Evolutionary conservation across 2,113 vertebrate species (phyloP), one percentile per base, ranked within the genome.

Genomic region (Petromus typicus): DNA sequence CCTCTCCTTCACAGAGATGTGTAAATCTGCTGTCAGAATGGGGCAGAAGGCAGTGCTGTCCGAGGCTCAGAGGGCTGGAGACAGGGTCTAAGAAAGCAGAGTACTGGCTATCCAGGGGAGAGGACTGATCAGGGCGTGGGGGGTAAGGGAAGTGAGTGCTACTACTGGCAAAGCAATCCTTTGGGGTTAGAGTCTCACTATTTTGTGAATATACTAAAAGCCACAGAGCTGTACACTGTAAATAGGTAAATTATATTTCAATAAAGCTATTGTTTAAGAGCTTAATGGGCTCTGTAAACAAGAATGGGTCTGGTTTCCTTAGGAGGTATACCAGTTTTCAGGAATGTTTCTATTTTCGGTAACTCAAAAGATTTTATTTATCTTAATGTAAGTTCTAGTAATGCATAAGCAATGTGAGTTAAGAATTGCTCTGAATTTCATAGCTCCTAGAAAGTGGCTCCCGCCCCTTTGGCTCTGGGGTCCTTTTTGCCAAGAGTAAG

Each of bases 311-410:
- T 78, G 23, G 6, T 67, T 79, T 83, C 40, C 75, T 81, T 30
- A 82, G 89, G n/a, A 83, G 66, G 32, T 2, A 1, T 48, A 56
- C 45, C 56, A 69, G 5, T 88, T 84, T 80, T 67, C n/a, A 40
- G 59, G 87, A 66, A 61, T 73, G 75, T 59, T 90, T 90, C 84
- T 66, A 67, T 69, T 92, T 66, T 48, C 73, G 73, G n/a, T 69
- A 56, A 92, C 71, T 57, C 56, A 51, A 64, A 83, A 73, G 61
- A 3, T 43, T 67, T 25, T 45, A n/a, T n/a, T 45, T 91, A 91
- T 76, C 93, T 78, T 79, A 32, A 67, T 61, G 25, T 51, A 66
- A 84, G 63, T 80, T 48, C 85, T 51, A 51, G 51, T 11, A 71
- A 22, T 57, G 54, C 79, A 89, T 61, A 27, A 34, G 63, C 57